Evolutionary conservation across 2,113 vertebrate species (phyloP).

Genomic region (Xenopus laevis): DNA sequence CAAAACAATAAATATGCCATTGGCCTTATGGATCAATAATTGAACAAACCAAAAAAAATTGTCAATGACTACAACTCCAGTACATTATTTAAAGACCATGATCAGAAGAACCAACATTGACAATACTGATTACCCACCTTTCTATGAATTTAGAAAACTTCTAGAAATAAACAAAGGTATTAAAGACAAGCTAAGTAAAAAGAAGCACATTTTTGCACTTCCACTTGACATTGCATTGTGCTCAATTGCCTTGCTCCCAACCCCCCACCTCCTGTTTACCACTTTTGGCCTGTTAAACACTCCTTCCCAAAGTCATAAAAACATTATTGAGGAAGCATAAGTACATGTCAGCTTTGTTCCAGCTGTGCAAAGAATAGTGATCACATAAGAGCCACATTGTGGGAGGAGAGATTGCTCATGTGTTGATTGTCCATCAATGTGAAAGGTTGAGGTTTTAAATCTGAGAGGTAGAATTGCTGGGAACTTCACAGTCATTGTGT

Average conservation of each 20-base stretch:
- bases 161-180: slow-evolving; percentile 10
- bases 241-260: background rate
- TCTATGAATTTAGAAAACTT: background rate
- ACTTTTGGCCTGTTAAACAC: slow-evolving; percentile 11
- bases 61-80: too few relatives aligned
- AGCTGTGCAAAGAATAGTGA: background rate
- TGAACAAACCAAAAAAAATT: too few relatives aligned
- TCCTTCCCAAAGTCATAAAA: slow-evolving; percentile 41
- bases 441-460: too few relatives aligned
- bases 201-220: slow-evolving; percentile 28
- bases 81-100: too few relatives aligned
- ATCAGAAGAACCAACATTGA: background rate
- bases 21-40: too few relatives aligned
- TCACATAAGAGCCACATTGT: background rate
- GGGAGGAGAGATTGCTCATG: background rate
- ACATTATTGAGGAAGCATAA: slow-evolving; percentile 34
- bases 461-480: too few relatives aligned
- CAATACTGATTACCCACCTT: background rate
- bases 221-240: slow-evolving; percentile 41
- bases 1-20: too few relatives aligned
- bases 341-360: slow-evolving; percentile 10
- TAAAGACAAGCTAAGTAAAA: background rate
- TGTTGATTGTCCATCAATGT: background rate
- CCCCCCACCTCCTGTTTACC: slow-evolving; percentile 39
- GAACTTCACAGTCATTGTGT: too few relatives aligned